Evolutionary conservation across 1,140 invertebrate genomes (phyloP).

Genomic region (Drusus annulatus): DNA sequence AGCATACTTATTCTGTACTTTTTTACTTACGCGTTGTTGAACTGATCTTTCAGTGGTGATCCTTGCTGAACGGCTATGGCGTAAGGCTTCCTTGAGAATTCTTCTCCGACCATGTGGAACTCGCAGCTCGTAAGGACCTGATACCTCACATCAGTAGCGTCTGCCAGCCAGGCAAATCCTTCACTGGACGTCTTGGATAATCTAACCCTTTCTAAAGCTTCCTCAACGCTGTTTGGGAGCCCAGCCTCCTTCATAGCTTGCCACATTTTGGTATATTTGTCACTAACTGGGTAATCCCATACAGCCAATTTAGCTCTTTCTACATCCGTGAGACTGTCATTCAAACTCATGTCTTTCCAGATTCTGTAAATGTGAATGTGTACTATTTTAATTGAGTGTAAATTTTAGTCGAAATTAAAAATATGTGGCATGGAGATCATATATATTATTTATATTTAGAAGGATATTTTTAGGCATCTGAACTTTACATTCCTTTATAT

Average conservation of each 20-base stretch:
- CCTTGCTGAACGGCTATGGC: slow-evolving; percentile 97
- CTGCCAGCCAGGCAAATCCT: slow-evolving; percentile 95
- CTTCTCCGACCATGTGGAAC: slow-evolving; percentile 91
- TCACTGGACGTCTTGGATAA: slow-evolving; percentile 82
- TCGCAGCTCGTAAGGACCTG: slow-evolving; percentile 89
- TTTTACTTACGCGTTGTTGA: slow-evolving; percentile 87
- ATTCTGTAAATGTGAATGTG: slow-evolving; percentile 76
- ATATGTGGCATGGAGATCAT: no score
- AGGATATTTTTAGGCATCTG: no score
- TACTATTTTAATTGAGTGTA: no score
- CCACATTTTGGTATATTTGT: slow-evolving; percentile 99
- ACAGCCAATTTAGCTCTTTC: slow-evolving; percentile 95
- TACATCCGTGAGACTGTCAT: slow-evolving; percentile 90
- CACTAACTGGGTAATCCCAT: slow-evolving; percentile 98
- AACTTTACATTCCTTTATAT: no score
- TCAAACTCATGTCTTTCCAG: slow-evolving; percentile 98
- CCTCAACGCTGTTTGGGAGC: slow-evolving; percentile 83
- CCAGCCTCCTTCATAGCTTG: slow-evolving; percentile 94
- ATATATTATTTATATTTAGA: no score
- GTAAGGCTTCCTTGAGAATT: slow-evolving; percentile 97
- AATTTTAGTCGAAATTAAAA: no score
- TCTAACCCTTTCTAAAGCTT: slow-evolving; percentile 85
- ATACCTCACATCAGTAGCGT: slow-evolving; percentile 94
- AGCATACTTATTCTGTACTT: no score
- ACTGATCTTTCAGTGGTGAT: slow-evolving; percentile 92